Evolutionary conservation across 1,140 invertebrate genomes (phyloP), one percentile per base, ranked within the genome.

Genomic region (Camponotus floridanus): DNA sequence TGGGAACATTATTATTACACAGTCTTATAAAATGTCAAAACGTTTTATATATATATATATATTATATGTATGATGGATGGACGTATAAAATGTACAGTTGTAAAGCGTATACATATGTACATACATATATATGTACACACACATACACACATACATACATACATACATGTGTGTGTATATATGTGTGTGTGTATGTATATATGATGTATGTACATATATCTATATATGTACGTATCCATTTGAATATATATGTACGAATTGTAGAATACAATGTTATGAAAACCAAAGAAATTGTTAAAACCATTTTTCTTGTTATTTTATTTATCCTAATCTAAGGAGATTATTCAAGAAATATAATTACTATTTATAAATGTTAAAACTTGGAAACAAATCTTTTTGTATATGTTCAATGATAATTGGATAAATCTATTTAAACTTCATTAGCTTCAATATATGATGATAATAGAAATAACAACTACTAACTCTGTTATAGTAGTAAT

Each of bases 271-370:
- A 31, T 71, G 21, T 78, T 65, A 89, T 73, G 42, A 73, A 78
- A 64, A 85, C 57, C 33, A 74, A 67, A 62, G 57, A 83, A 80
- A 67, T 39, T 87, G 39, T 84, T 48, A 73, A 33, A 85, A 79
- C 33, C 62, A 73, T 45, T 86, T 26, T 70, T 48, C 33, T 39
- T 68, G 42, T 81, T 68, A 31, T 3, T 71, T 80, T 81, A 59
- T 81, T 81, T 81, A 73, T 61, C 67, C 67, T 61, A 31, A 73
- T 61, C 26, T 71, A 39, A 42, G 26, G 67, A 59, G 26, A 71
- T 45, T 42, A 18, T 5, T 8, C 6, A 57, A 70, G 4, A 57
- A 70, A 15, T 70, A 70, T 57, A 62, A 55, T 78, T 67, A 51
- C n/a, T 39, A 26, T 3, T 59, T 71, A 4, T 59, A 31, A 59